phyloP scores from a whole-genome alignment of 2,113 vertebrate genomes.

The Perca flavescens region DNA sequence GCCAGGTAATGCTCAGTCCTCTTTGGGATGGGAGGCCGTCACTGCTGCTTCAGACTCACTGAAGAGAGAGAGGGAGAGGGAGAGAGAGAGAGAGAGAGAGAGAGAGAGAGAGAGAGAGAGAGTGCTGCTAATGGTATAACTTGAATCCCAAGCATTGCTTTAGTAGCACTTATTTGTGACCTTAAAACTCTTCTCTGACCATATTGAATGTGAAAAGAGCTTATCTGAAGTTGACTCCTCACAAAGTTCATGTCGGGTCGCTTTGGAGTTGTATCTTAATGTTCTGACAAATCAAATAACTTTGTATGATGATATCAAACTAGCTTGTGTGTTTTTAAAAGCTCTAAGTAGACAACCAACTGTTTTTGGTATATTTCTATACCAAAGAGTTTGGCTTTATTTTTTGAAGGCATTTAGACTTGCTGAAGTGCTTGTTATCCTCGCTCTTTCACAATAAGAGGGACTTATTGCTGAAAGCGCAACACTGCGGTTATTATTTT shows the following conservation, averaged over 20 bases:
- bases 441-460: conserved; percentile 76
- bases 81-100: background rate
- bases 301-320: conserved; percentile 87
- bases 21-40: conserved; percentile 2
- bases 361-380: conserved; percentile 86
- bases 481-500: conserved; percentile 53
- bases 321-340: conserved; percentile 82
- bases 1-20: conserved; percentile 31
- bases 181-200: conserved; percentile 83
- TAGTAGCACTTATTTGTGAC: conserved; percentile 78
- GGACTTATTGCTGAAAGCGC: conserved; percentile 66
- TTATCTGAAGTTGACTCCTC: conserved; percentile 88
- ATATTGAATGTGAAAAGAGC: conserved; percentile 91
- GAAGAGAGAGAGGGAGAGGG: conserved; percentile 38
- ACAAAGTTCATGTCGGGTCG: conserved; percentile 82
- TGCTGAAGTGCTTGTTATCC: conserved; percentile 82
- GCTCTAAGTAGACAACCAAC: conserved; percentile 83
- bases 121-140: conserved; percentile 78
- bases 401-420: conserved; percentile 84
- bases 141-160: conserved; percentile 86
- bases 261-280: conserved; percentile 84
- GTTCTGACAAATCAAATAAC: conserved; percentile 94
- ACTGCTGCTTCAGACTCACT: conserved; percentile 69
- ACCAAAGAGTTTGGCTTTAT: conserved; percentile 93
- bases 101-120: conserved; percentile 41